Conservation (phyloP, 2,888 invertebrate species). For the Acanthococcus lagerstroemiae region DNA sequence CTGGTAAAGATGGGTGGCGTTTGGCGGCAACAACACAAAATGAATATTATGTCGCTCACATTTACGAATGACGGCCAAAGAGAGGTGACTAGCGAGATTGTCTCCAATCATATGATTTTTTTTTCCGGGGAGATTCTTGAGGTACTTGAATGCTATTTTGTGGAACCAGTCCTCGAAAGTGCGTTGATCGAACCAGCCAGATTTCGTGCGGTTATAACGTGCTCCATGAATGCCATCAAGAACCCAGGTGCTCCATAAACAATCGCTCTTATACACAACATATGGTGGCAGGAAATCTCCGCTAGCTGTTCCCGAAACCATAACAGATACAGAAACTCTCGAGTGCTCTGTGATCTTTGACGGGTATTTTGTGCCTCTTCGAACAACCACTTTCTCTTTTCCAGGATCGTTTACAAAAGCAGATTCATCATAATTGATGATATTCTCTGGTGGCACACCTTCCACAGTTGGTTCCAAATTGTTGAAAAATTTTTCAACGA, state of each 20-base stretch:
- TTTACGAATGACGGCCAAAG: background rate
- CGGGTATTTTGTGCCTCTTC: conserved; percentile 39
- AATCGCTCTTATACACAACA: conserved; percentile 33
- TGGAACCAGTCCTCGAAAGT: conserved; percentile 33
- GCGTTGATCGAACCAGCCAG: conserved; percentile 38
- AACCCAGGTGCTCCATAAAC: conserved; percentile 34
- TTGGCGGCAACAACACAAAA: conserved; percentile 7
- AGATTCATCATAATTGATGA: conserved; percentile 7
- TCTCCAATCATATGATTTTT: conserved; percentile 20
- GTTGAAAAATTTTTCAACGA: background rate
- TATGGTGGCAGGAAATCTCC: conserved; percentile 34
- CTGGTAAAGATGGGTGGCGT: conserved; percentile 10
- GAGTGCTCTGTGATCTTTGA: conserved; percentile 39
- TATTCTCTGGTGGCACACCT: conserved; percentile 4
- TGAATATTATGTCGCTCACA: conserved; percentile 10
- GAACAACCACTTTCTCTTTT: conserved; percentile 36
- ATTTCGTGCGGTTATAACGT: conserved; percentile 36
- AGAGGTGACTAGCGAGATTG: conserved; percentile 14
- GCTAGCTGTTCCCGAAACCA: conserved; percentile 33
- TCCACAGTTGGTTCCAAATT: background rate
- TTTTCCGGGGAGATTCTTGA: background rate
- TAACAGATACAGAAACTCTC: conserved; percentile 36
- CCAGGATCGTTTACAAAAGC: conserved; percentile 39
- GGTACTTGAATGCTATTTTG: conserved; percentile 6
- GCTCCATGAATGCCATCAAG: conserved; percentile 31